These are phyloP conservation scores for Corvus cornix DNA, from an alignment of 2,113 vertebrate species.

Conservation along the genomic window DNA sequence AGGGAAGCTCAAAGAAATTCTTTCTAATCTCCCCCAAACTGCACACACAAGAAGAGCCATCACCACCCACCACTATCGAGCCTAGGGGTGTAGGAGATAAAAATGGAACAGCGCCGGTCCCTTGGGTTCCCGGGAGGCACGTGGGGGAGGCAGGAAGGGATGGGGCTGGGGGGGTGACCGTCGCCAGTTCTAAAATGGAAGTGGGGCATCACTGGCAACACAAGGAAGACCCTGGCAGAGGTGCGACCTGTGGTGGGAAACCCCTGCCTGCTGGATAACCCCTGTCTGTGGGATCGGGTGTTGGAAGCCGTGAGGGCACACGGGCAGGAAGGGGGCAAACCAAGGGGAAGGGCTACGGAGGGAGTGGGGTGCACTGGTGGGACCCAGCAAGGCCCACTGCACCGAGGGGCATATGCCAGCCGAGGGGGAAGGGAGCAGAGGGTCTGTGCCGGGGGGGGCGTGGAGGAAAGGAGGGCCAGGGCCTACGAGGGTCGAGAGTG, in stretches of 20 bases:
- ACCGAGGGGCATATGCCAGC: neutral
- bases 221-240: neutral
- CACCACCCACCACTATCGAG: conserved; percentile 17
- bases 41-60: neutral
- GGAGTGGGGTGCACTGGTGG: neutral
- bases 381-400: neutral
- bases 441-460: neutral
- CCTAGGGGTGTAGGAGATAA: conserved; percentile 39
- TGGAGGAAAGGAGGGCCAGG: neutral
- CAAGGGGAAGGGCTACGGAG: neutral
- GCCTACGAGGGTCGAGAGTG: neutral
- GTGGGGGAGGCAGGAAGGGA: neutral
- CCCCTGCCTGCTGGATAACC: neutral
- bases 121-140: conserved; percentile 1
- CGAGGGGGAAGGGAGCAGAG: neutral
- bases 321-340: neutral
- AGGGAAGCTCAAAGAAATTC: conserved; percentile 33
- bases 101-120: conserved; percentile 32
- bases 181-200: neutral
- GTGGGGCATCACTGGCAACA: neutral
- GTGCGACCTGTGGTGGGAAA: neutral
- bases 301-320: neutral
- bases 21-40: conserved; percentile 49
- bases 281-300: neutral
- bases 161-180: neutral